Conservation (phyloP, 2,888 invertebrate genomes). For the Tipula vernalis region DNA sequence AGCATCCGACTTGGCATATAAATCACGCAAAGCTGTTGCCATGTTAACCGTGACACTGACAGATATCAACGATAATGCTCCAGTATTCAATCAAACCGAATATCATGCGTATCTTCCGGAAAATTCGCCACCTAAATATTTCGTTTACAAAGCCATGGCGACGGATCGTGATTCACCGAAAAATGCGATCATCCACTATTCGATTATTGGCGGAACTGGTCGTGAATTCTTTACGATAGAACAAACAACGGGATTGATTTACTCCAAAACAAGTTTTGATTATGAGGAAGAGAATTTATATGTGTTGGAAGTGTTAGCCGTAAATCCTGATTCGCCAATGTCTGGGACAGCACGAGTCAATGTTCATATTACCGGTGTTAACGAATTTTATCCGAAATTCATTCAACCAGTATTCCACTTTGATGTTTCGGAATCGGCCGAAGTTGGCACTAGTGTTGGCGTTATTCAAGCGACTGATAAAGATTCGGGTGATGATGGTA, state of each 20-base stretch:
- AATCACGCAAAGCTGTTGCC: constrained; percentile 61
- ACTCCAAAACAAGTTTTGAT: constrained; percentile 66
- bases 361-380: constrained; percentile 70
- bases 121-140: constrained; percentile 62
- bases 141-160: constrained; percentile 63
- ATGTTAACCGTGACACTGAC: constrained; percentile 75
- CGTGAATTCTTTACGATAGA: constrained; percentile 68
- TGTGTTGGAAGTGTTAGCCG: constrained; percentile 62
- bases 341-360: constrained; percentile 57
- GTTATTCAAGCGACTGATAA: constrained; percentile 79
- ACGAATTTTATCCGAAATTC: constrained; percentile 81
- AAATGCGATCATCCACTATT: constrained; percentile 75
- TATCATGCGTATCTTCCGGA: constrained; percentile 73
- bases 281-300: constrained; percentile 73
- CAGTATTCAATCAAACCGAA: constrained; percentile 62
- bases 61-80: constrained; percentile 90
- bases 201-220: constrained; percentile 62
- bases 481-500: constrained; percentile 77
- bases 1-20: constrained; percentile 75
- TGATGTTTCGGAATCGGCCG: constrained; percentile 84
- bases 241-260: constrained; percentile 60
- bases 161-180: constrained; percentile 77
- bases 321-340: constrained; percentile 77
- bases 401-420: constrained; percentile 82
- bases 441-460: constrained; percentile 74